Base-by-base conservation (phyloP, 2,888 invertebrate genomes). In the Drosophila nr. fundita region DNA sequence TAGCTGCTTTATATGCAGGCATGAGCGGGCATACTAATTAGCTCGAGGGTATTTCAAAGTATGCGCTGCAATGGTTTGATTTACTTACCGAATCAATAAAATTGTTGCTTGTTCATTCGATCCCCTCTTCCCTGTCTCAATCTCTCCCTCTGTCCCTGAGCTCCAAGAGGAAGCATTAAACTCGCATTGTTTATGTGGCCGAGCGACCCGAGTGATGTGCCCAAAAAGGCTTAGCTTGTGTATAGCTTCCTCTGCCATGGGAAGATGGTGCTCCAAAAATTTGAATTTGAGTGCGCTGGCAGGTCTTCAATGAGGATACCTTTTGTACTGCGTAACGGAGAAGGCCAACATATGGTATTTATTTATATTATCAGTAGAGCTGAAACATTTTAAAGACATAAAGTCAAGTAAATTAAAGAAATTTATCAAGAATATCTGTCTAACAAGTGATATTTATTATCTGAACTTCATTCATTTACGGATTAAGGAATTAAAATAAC, bases 11-110 rank as follows among this genome's bases (percentile, higher is more conserved):
- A 87, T 80, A 85, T 85, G 89, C 89, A 89, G 89, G 82, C 89
- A 84, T 85, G 85, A 89, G 80, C 87, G 85, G 85, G 85, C 89
- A 85, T 85, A 89, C 89, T 87, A 89, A 85, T 85, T 85, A 89
- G 87, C 80, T 68, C 64, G 58, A 75, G 71, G 78, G 82, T 73
- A 75, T 76, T 72, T 73, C 66, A 30, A 69, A 40, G 73, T 73
- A 68, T 59, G 73, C 65, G 63, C 67, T 57, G 57, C 68, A 76
- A 72, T 88, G 80, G 69, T 82, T 80, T 82, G 85, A 86, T 88
- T 82, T 87, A 76, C 78, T 78, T 66, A 76, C 68, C 72, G 80
- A 85, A 86, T 83, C 83, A 83, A 83, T 83, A 74, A 82, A 84
- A 78, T 64, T 73, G 68, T 69, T 78, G 64, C 64, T 52, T 30